phyloP scores from a whole-genome alignment of 2,797 vertebrate genomes.

The Mormyrops attenuatus region DNA sequence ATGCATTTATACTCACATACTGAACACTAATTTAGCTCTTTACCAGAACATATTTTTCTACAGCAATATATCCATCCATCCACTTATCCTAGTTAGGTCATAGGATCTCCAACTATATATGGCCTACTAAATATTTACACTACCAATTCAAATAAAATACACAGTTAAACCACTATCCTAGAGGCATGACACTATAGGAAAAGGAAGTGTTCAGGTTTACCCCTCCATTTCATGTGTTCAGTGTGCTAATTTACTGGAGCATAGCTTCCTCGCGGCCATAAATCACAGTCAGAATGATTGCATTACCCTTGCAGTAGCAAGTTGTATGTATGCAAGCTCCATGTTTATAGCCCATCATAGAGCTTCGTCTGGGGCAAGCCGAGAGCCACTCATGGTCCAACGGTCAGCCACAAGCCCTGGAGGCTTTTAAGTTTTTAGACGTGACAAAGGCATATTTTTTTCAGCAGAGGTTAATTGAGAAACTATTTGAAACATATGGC shows the following conservation, averaged over 20 bases:
- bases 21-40: neutral
- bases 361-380: neutral
- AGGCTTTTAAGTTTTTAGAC: neutral
- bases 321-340: neutral
- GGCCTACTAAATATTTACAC: neutral
- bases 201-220: neutral
- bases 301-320: neutral
- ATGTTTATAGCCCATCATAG: neutral
- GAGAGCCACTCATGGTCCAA: neutral
- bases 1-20: neutral
- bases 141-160: neutral
- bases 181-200: neutral
- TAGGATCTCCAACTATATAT: neutral
- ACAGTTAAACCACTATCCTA: neutral
- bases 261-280: neutral
- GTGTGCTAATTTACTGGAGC: neutral
- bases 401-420: too few species aligned
- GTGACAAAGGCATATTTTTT: neutral
- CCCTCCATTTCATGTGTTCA: neutral
- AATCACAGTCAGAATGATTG: neutral
- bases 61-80: neutral
- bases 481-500: neutral
- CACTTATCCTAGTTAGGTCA: neutral
- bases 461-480: neutral
- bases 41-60: neutral